Percentiles rank a stretch among this genome's conserved stretches.
These are phyloP conservation scores for Acrobeloides nanus DNA, from an alignment of 2,888 invertebrate species.

Conservation along the genomic window DNA sequence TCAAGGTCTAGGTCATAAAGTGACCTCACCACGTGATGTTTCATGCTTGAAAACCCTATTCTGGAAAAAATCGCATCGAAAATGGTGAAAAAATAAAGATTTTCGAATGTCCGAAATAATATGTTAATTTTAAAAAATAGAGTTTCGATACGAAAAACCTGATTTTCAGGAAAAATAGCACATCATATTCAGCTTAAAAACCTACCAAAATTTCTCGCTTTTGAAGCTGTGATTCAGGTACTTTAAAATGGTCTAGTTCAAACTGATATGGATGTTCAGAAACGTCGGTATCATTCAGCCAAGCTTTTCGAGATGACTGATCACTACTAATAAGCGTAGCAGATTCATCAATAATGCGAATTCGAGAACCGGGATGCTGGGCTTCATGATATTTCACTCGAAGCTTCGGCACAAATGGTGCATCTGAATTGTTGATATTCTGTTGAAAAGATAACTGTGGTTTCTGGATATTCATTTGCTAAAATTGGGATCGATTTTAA, in stretches of 20 bases:
- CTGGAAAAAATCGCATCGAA: no score
- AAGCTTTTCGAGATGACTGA: not conserved
- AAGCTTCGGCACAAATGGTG: constrained; percentile 32
- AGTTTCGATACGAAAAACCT: no score
- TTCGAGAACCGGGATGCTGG: not conserved
- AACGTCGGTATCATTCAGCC: constrained; percentile 17
- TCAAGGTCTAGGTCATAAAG: no score
- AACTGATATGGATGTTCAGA: constrained; percentile 37
- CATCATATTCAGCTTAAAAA: not conserved
- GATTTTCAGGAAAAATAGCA: no score
- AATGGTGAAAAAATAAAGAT: no score
- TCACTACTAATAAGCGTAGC: not conserved
- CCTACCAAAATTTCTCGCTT: constrained; percentile 3
- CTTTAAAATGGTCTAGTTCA: constrained; percentile 34
- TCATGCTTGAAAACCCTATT: no score
- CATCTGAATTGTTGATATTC: constrained; percentile 26
- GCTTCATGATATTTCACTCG: constrained; percentile 13
- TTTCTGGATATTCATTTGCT: no score
- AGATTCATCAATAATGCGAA: constrained; percentile 7
- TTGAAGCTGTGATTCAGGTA: constrained; percentile 23
- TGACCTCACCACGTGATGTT: no score
- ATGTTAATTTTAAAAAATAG: no score
- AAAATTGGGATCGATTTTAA: no score
- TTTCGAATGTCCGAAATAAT: no score
- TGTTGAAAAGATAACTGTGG: constrained; percentile 21